Conservation (phyloP, 2,113 vertebrate genomes). For the Lonchura striata region DNA sequence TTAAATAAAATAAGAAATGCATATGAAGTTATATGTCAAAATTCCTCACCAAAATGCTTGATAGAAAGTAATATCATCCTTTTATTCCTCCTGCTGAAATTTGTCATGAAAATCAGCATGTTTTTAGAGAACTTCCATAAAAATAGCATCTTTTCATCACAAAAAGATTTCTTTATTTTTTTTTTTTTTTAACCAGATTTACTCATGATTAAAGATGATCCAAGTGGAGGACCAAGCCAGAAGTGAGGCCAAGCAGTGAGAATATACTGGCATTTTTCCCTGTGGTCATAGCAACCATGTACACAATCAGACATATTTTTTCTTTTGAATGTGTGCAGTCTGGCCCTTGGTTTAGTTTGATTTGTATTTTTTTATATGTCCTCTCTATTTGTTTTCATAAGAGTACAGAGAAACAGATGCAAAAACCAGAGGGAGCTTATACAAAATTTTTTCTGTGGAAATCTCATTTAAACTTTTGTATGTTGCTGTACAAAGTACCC, state of each 20-base stretch:
- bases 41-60: background rate
- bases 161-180: background rate
- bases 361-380: conserved; percentile 19
- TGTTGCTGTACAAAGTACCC: background rate
- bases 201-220: conserved; percentile 38
- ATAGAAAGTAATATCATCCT: background rate
- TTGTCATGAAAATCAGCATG: background rate
- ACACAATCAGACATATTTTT: conserved; percentile 15
- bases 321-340: background rate
- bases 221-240: conserved; percentile 42
- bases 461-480: background rate
- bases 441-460: background rate
- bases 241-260: background rate
- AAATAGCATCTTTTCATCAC: conserved; percentile 25
- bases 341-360: conserved; percentile 21
- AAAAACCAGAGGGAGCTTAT: background rate
- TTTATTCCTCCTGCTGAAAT: background rate
- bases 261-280: background rate
- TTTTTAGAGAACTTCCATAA: background rate
- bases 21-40: background rate
- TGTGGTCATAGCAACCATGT: background rate
- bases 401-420: background rate
- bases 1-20: background rate
- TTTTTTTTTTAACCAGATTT: conserved; percentile 9
- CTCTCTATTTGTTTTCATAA: conserved; percentile 27